Evolutionary conservation across 2,113 vertebrate genomes (phyloP).

Genomic region (Pao palembangensis): DNA sequence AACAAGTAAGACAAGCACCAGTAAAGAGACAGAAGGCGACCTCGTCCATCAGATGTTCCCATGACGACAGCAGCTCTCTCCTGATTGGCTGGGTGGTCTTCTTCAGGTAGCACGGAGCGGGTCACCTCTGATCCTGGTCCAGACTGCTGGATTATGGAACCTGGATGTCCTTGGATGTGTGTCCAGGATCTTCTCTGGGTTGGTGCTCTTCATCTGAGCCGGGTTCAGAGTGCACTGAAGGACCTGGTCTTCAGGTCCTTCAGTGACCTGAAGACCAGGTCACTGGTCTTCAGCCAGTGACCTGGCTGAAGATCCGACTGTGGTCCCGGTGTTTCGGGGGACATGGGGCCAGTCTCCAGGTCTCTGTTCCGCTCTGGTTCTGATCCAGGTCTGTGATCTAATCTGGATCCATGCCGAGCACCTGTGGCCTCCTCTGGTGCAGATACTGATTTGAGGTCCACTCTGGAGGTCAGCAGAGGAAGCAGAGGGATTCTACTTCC

Average conservation of each 20-base stretch:
- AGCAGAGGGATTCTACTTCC: background rate
- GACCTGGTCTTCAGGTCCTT: no score
- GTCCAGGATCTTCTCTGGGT: background rate
- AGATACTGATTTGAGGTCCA: background rate
- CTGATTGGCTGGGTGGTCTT: background rate
- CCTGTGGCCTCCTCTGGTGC: background rate
- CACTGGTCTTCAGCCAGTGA: no score
- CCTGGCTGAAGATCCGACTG: background rate
- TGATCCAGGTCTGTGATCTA: background rate
- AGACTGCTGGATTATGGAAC: background rate
- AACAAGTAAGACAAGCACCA: background rate
- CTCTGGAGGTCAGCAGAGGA: background rate
- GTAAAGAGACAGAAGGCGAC: slow-evolving; percentile 55
- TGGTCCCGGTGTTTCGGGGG: background rate
- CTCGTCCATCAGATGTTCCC: slow-evolving; percentile 78
- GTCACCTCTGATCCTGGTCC: background rate
- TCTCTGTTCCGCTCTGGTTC: background rate
- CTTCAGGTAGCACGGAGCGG: background rate
- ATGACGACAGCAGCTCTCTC: slow-evolving; percentile 57
- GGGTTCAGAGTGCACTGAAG: background rate
- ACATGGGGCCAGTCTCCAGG: background rate
- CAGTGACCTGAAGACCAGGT: no score
- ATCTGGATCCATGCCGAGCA: background rate
- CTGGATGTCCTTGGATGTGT: background rate
- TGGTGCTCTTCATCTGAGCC: background rate